A percentile compares a stretch with the other conserved stretches of the same genome.
Evolutionary conservation across 2,888 invertebrate genomes (phyloP).

Genomic region (Spisula solida): DNA sequence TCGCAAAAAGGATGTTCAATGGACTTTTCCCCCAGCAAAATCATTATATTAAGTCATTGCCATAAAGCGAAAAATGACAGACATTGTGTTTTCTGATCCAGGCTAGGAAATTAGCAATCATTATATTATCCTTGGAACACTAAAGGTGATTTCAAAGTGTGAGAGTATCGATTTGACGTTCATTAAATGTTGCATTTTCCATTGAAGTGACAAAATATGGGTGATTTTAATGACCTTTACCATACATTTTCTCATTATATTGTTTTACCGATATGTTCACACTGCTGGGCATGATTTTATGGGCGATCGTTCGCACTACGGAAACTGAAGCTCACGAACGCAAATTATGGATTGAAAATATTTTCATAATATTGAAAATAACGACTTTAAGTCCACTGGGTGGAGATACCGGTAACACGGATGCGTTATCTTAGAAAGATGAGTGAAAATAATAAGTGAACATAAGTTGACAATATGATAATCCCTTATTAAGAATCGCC

Average conservation of each 20-base stretch:
- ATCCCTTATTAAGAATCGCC: not conserved
- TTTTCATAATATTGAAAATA: not conserved
- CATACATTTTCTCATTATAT: constrained; percentile 18
- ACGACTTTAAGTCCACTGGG: not conserved
- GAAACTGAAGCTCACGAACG: not conserved
- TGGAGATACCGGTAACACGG: not conserved
- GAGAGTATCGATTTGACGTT: not conserved
- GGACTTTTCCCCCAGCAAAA: not conserved
- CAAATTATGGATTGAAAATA: not conserved
- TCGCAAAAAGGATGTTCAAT: too few relatives aligned
- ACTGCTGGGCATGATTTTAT: constrained; percentile 25
- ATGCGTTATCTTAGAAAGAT: not conserved
- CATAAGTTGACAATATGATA: not conserved
- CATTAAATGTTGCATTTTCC: constrained; percentile 31
- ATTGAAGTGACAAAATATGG: constrained; percentile 24
- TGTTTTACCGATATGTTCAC: constrained; percentile 25
- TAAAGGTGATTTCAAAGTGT: constrained; percentile 23
- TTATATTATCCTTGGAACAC: constrained; percentile 7
- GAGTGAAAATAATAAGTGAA: not conserved
- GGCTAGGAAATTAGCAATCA: constrained; percentile 24
- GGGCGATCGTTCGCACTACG: not conserved
- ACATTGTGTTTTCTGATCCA: not conserved
- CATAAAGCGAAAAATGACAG: not conserved
- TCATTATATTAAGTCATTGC: not conserved
- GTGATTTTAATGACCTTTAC: constrained; percentile 15